Evolutionary conservation across 2,888 invertebrate genomes (phyloP).

Genomic region (Cynaeus angustus): DNA sequence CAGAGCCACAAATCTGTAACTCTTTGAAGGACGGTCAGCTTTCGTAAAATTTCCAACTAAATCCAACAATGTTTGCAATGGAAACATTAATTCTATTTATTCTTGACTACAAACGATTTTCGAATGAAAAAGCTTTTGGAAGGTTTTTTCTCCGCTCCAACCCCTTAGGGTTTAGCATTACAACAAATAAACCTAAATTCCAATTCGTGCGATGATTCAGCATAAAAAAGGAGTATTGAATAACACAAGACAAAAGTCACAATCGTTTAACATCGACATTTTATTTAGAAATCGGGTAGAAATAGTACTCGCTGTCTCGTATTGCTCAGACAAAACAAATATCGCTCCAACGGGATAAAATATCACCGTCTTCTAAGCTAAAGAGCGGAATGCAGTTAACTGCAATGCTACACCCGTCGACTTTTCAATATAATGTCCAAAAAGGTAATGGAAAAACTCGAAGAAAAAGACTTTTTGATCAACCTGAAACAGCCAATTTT

Average conservation of each 20-base stretch:
- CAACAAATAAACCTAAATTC: slow-evolving; percentile 29
- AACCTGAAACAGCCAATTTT: slow-evolving; percentile 24
- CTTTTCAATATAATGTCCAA: slow-evolving; percentile 27
- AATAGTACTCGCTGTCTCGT: slow-evolving; percentile 9
- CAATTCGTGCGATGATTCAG: slow-evolving; percentile 18
- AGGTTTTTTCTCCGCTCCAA: neutral
- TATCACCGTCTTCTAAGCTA: slow-evolving; percentile 30
- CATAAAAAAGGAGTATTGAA: slow-evolving; percentile 26
- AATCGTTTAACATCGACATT: slow-evolving; percentile 37
- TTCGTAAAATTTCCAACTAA: no score
- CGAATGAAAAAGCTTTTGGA: no score
- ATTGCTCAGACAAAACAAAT: slow-evolving; percentile 39
- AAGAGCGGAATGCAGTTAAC: slow-evolving; percentile 26
- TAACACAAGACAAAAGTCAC: slow-evolving; percentile 32
- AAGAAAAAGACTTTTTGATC: slow-evolving; percentile 21
- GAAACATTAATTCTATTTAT: no score
- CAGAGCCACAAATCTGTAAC: no score
- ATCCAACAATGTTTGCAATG: no score
- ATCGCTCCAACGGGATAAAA: slow-evolving; percentile 26
- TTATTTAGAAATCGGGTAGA: slow-evolving; percentile 36
- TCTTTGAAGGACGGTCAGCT: no score
- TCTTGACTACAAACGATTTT: no score
- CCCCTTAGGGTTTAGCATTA: slow-evolving; percentile 12
- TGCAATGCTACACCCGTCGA: slow-evolving; percentile 33
- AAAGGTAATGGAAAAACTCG: slow-evolving; percentile 1